These are phyloP conservation scores for Bombus haemorrhoidalis DNA, from an alignment of 1,140 invertebrate species.

Conservation along the genomic window DNA sequence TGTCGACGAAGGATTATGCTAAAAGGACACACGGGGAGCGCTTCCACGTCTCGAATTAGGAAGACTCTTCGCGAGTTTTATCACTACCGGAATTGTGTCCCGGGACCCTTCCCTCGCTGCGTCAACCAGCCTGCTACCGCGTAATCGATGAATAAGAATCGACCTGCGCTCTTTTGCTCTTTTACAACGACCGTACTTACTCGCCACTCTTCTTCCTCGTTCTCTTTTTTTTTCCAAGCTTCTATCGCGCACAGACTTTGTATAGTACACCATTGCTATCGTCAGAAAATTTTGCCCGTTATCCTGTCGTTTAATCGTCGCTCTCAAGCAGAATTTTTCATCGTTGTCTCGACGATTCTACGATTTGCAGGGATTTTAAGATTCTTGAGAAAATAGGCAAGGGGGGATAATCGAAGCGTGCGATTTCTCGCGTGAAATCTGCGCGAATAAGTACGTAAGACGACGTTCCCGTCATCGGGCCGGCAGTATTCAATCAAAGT, in stretches of 20 bases:
- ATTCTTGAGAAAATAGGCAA: too few relatives aligned
- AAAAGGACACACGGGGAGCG: constrained; percentile 74
- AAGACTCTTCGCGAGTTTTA: constrained; percentile 59
- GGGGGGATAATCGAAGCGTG: too few relatives aligned
- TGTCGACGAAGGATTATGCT: constrained; percentile 79
- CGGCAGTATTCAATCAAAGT: constrained; percentile 13
- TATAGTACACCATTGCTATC: too few relatives aligned
- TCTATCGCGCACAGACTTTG: not conserved
- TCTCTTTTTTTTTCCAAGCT: not conserved
- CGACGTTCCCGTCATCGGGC: not conserved
- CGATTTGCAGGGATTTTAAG: too few relatives aligned
- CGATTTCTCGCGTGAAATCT: too few relatives aligned
- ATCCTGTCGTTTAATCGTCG: too few relatives aligned
- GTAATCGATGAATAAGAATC: constrained; percentile 46
- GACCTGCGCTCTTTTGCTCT: not conserved
- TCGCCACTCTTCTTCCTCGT: not conserved
- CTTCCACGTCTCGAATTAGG: constrained; percentile 76
- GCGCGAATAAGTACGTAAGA: not conserved
- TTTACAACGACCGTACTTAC: not conserved
- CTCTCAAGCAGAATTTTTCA: too few relatives aligned
- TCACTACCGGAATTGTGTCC: constrained; percentile 50
- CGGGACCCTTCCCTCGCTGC: constrained; percentile 25
- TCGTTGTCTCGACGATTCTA: too few relatives aligned
- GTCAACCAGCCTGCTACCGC: constrained; percentile 44
- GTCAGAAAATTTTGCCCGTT: too few relatives aligned